Conservation (phyloP, 2,797 vertebrate genomes). For the Megaceryle alcyon region DNA sequence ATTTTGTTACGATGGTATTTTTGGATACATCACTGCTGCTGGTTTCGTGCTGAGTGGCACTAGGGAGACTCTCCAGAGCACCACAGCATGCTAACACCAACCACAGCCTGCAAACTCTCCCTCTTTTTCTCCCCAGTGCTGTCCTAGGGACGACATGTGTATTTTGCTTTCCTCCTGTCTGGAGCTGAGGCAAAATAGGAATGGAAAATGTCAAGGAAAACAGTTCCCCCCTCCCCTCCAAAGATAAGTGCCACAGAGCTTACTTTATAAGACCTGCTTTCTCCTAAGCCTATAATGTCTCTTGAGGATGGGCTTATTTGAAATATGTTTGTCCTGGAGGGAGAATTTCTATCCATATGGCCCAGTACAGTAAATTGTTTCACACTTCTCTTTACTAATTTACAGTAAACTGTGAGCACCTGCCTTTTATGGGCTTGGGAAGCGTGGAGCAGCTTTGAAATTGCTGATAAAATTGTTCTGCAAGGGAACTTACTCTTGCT, state of each 20-base stretch:
- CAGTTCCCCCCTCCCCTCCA: neutral
- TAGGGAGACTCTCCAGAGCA: neutral
- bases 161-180: slow-evolving; percentile 47
- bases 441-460: slow-evolving; percentile 18
- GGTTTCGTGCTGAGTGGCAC: neutral
- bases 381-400: slow-evolving; percentile 2
- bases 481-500: slow-evolving; percentile 15
- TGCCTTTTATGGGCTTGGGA: slow-evolving; percentile 9
- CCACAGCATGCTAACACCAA: fast-evolving
- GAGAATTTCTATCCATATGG: slow-evolving; percentile 39
- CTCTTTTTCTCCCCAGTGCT: neutral
- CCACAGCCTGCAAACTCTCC: neutral
- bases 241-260: neutral
- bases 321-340: slow-evolving; percentile 47
- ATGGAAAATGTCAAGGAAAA: slow-evolving; percentile 55
- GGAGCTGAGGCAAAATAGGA: slow-evolving; percentile 21
- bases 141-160: slow-evolving; percentile 7
- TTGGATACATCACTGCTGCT: neutral
- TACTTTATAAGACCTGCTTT: neutral
- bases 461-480: slow-evolving; percentile 42
- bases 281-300: neutral
- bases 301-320: neutral
- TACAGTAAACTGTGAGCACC: slow-evolving; percentile 54
- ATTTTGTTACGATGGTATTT: neutral
- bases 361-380: neutral